Base-by-base conservation (phyloP, 2,888 invertebrate species). In the Lithophane socia region DNA sequence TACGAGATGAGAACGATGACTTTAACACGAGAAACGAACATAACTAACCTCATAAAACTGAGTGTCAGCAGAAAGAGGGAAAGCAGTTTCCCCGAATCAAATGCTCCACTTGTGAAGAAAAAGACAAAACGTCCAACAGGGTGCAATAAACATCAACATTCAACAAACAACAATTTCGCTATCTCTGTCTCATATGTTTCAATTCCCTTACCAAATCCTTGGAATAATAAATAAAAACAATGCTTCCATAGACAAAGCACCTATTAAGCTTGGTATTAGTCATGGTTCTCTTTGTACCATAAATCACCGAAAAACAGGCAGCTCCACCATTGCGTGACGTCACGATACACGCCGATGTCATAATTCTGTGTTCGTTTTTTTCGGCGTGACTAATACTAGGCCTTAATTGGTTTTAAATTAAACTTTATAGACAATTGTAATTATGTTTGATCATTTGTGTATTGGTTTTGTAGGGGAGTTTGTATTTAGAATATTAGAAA, bases 281-380 rank as follows among this genome's bases (percentile, higher is more conserved):
- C 95, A 96, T 94, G 93, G 93, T 92, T 91, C 92, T 92, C 91
- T 88, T 92, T 90, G 88, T 89, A 83, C 89, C 89, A 95, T 96
- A 96, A 96, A 96, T 96, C 96, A 96, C 94, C 95, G 92, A 96
- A 94, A 95, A 95, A 92, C 92, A 92, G 94, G 94, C 92, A 92
- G 92, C 92, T 90, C 87, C 77, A 67, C 83, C 87, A 73, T 91
- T 77, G 91, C 91, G 92, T 91, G 91, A 90, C 87, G 91, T 90
- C 91, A 92, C 93, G 94, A 90, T 65, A 92, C 92, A 91, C 90
- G 87, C 87, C 95, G 94, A 96, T 94, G 95, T 96, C 96, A 96
- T 96, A 96, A 96, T 96, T 95, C 90, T 92, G 92, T 92, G 93
- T 94, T 94, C 93, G 92, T 94, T 91, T 92, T 93, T 91, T 79